A percentile compares a stretch with the other conserved stretches of the same genome.
Conservation (phyloP, 2,797 vertebrate genomes). For the Aphelocoma californica region DNA sequence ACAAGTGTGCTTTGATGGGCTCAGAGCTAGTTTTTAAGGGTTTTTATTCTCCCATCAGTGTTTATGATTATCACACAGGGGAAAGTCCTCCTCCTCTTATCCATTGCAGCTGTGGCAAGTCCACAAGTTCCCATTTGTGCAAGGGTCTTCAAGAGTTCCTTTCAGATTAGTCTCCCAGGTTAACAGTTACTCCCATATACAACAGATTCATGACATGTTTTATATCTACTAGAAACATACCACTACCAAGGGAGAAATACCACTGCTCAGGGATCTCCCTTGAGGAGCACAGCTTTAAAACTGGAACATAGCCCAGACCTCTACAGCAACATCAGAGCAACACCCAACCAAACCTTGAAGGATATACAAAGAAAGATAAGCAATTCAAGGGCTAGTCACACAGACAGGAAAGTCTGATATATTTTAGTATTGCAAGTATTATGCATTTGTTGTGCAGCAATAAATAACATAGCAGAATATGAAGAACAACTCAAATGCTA, state of each 20-base stretch:
- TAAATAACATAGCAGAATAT: background rate
- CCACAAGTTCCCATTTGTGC: background rate
- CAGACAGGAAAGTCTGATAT: background rate
- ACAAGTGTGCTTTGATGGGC: background rate
- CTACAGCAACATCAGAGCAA: background rate
- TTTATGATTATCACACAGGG: background rate
- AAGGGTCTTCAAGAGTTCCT: background rate
- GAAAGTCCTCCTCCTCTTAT: background rate
- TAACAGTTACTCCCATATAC: background rate
- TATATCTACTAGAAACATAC: background rate
- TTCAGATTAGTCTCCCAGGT: background rate
- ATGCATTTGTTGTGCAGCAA: background rate
- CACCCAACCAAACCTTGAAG: background rate
- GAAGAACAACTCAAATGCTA: background rate
- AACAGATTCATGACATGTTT: background rate
- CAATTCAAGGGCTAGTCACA: background rate
- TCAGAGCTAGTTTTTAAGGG: background rate
- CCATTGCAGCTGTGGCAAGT: background rate
- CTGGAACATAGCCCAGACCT: background rate
- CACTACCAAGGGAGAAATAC: background rate
- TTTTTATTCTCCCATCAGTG: background rate
- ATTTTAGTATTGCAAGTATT: background rate
- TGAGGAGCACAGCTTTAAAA: background rate
- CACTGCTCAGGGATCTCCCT: background rate
- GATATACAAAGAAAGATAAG: background rate